These are phyloP conservation scores for Drosophila tristis DNA, from an alignment of 1,140 invertebrate genomes.

Conservation along the genomic window DNA sequence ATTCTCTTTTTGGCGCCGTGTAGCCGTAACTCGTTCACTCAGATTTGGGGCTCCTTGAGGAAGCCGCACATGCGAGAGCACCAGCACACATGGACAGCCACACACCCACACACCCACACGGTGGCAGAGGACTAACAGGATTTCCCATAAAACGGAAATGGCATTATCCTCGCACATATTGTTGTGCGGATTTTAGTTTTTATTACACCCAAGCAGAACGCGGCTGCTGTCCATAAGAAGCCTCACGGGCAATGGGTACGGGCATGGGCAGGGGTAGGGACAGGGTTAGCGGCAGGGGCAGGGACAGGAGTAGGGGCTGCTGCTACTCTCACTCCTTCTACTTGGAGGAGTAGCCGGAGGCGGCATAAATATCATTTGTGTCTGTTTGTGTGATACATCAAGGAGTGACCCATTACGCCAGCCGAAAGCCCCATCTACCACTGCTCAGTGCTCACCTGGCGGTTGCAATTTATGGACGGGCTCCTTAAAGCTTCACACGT, in stretches of 20 bases:
- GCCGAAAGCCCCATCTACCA: constrained; percentile 1
- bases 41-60: constrained; percentile 55
- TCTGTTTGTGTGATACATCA: constrained; percentile 78
- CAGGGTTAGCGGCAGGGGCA: too few relatives aligned
- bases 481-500: constrained; percentile 67
- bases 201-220: constrained; percentile 71
- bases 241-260: constrained; percentile 23
- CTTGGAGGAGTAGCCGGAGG: constrained; percentile 3
- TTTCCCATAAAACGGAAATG: constrained; percentile 83
- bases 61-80: constrained; percentile 55
- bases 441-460: constrained; percentile 58
- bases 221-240: constrained; percentile 70
- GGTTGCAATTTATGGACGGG: constrained; percentile 74
- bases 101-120: constrained; percentile 33
- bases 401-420: constrained; percentile 45
- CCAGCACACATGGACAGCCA: not conserved
- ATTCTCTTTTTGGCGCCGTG: constrained; percentile 46
- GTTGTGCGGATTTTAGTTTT: constrained; percentile 83
- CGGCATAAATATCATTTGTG: constrained; percentile 79
- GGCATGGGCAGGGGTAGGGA: too few relatives aligned
- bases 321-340: too few relatives aligned
- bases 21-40: constrained; percentile 58
- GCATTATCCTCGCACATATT: constrained; percentile 83
- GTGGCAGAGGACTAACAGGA: constrained; percentile 64
- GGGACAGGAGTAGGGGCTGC: too few relatives aligned